phyloP scores from a whole-genome alignment of 2,113 vertebrate genomes.

The Mionectes macconnelli region DNA sequence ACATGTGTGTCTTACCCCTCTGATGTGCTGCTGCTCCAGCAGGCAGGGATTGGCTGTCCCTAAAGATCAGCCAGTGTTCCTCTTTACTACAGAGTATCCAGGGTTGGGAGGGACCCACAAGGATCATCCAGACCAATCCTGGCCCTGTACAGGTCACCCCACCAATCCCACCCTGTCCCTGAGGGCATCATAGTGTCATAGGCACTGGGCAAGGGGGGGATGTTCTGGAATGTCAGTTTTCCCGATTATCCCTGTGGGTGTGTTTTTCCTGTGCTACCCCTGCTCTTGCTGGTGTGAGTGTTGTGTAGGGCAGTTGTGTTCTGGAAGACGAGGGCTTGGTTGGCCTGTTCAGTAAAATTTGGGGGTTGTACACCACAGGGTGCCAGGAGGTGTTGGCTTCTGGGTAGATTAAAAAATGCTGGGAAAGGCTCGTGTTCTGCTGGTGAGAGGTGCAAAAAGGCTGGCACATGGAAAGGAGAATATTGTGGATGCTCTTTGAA shows the following conservation, averaged over 20 bases:
- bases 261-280: fast-evolving
- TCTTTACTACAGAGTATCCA: neutral
- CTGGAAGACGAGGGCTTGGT: neutral
- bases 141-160: neutral
- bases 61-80: neutral
- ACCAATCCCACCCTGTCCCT: neutral
- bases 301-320: neutral
- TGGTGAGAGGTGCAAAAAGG: neutral
- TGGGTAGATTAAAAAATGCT: fast-evolving
- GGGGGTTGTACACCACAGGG: fast-evolving
- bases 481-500: fast-evolving
- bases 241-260: neutral
- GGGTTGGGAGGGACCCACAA: neutral
- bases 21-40: neutral
- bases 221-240: neutral
- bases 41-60: neutral
- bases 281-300: neutral
- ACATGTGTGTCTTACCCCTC: no score
- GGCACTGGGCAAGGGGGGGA: neutral
- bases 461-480: neutral
- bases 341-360: fast-evolving
- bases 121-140: neutral
- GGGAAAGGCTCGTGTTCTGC: neutral
- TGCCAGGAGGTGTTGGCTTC: neutral
- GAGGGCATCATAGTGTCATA: neutral